Evolutionary conservation across 2,797 vertebrate genomes (phyloP).

Genomic region (Tokudaia muenninki): DNA sequence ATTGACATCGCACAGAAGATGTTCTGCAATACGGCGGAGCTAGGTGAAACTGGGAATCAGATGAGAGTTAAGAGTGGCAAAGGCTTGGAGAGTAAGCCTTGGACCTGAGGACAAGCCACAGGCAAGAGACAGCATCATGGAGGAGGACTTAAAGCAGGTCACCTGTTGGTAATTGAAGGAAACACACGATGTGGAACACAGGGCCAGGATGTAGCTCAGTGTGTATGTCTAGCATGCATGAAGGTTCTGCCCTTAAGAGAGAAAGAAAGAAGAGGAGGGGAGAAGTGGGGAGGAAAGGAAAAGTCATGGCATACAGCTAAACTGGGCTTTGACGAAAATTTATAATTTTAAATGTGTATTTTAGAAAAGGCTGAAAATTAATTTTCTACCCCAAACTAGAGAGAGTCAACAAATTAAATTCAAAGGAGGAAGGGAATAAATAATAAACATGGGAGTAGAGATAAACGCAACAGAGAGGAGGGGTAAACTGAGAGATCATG

Average conservation of each 20-base stretch:
- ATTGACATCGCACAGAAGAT: not conserved
- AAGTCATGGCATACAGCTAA: not conserved
- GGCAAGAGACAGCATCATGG: not conserved
- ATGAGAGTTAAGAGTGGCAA: not conserved
- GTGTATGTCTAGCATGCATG: not conserved
- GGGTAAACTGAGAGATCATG: not conserved
- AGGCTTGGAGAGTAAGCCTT: not conserved
- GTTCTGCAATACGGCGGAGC: not conserved
- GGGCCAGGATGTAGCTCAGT: not conserved
- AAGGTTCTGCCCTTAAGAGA: not conserved
- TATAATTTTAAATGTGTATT: not conserved
- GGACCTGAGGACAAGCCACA: not conserved
- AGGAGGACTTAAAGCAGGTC: not conserved
- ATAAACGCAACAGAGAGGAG: not conserved
- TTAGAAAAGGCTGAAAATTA: constrained; percentile 6
- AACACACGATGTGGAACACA: not conserved
- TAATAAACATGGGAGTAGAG: not conserved
- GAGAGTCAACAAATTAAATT: not conserved
- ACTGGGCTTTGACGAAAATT: not conserved
- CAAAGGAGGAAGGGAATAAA: not conserved
- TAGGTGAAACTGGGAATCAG: not conserved
- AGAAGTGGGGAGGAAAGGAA: not conserved
- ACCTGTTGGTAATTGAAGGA: not conserved
- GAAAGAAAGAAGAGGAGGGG: too few species aligned
- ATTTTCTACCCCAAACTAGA: not conserved